Evolutionary conservation across 2,797 vertebrate genomes (phyloP).

Genomic region (Falco concolor): DNA sequence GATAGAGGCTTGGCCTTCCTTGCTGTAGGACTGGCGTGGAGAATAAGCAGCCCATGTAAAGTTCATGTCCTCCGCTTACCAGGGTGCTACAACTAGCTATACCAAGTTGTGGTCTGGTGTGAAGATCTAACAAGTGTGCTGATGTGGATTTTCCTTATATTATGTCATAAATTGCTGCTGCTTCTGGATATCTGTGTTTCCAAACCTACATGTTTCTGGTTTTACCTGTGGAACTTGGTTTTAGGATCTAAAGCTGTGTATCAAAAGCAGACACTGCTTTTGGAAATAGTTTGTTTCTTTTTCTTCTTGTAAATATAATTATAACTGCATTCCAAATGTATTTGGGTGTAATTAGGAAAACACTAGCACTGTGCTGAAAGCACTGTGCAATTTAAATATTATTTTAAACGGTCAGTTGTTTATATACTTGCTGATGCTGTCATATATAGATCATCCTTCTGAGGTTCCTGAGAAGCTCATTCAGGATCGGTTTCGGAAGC

Average conservation of each 20-base stretch:
- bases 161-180: not conserved
- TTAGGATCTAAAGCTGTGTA: not conserved
- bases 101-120: not conserved
- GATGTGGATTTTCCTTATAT: not conserved
- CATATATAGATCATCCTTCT: constrained; percentile 79
- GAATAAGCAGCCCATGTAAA: not conserved
- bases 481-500: constrained; percentile 88
- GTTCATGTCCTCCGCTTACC: not conserved
- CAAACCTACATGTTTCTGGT: not conserved
- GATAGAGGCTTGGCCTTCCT: not conserved
- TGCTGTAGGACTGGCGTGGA: not conserved
- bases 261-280: not conserved
- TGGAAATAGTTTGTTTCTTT: not conserved
- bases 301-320: not conserved
- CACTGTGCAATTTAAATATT: not conserved
- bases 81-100: not conserved
- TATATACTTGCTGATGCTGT: not conserved
- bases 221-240: not conserved
- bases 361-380: not conserved
- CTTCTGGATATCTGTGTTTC: not conserved
- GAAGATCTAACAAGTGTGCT: not conserved
- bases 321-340: not conserved
- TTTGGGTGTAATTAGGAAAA: not conserved
- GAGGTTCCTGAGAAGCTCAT: constrained; percentile 90
- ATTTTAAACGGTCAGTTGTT: not conserved